Evolutionary conservation across 2,797 vertebrate genomes (phyloP), one percentile per base, ranked within the genome.

Genomic region (Triplophysa bombifrons): DNA sequence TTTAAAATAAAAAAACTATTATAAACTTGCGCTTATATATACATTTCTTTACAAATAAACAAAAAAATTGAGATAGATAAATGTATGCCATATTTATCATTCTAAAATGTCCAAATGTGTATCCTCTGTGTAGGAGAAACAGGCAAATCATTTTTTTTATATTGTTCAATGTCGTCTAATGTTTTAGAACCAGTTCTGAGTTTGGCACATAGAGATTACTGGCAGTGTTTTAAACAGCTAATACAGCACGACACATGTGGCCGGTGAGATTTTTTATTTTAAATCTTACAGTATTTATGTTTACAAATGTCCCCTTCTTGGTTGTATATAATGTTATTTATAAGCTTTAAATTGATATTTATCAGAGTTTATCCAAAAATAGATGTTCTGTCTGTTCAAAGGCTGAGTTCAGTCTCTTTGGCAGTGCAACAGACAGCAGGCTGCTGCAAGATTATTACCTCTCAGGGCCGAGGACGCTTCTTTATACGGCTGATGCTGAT

Each of bases 191-290:
- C 94, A 0, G 88, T 94, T 73, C 88, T 96, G 80, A 94, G 93
- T 48, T 89, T 96, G 85, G 91, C 91, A 3, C 92, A 90, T 76
- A 91, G 93, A 88, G 95, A 96, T 86, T 96, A 94, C 85, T 96
- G 95, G 95, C 92, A 94, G 34, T 95, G 94, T 79, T 89, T 96
- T 58, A 93, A 95, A 82, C 92, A 93, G 82, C 90, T 96, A 14
- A 89, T 88, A 11, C 87, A 88, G 0, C 91, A 88, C 9, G 91
- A 93, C 73, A 68, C 88, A 46, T 92, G 92, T 2, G 81, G 91
- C 80, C 90, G 93, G 95, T 95, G 88, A 86, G 85, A 38, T 19
- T 38, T 17, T n/a, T 55, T 6, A 12, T 48, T 51, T 19, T 7
- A 63, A 12, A 27, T 60, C 20, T n/a, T 3, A 55, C 6, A 17